Percentiles rank a stretch among this genome's conserved stretches.
Conservation (phyloP, 2,888 invertebrate genomes). For the Entomobrya multifasciata region DNA sequence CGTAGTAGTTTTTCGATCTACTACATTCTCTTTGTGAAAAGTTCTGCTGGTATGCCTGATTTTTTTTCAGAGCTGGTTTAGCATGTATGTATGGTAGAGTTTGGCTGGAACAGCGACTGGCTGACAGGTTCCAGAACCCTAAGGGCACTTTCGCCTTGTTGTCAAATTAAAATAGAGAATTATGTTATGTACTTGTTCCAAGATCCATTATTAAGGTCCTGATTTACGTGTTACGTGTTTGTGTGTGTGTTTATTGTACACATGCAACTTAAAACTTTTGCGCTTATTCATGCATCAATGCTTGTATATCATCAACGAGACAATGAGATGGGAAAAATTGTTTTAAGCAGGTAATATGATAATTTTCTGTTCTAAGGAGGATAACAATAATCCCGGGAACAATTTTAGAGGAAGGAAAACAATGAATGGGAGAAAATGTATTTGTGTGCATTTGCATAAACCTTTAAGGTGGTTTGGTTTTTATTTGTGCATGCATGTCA, state of each 20-base stretch:
- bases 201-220: slow-evolving; percentile 79
- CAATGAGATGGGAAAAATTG: slow-evolving; percentile 39
- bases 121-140: slow-evolving; percentile 79
- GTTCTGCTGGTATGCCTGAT: not conserved
- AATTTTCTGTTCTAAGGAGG: slow-evolving; percentile 12
- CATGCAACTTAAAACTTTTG: too few species aligned
- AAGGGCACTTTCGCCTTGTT: slow-evolving; percentile 79
- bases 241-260: not conserved
- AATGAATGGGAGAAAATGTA: slow-evolving; percentile 38
- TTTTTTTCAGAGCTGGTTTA: slow-evolving; percentile 40
- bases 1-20: too few species aligned
- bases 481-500: too few species aligned
- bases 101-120: slow-evolving; percentile 68
- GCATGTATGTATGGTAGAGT: slow-evolving; percentile 46
- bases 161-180: slow-evolving; percentile 80
- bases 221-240: slow-evolving; percentile 76
- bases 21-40: too few species aligned
- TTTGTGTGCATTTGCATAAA: not conserved
- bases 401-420: slow-evolving; percentile 12
- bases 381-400: slow-evolving; percentile 45
- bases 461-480: too few species aligned
- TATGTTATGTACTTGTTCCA: slow-evolving; percentile 76
- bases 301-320: slow-evolving; percentile 48
- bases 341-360: slow-evolving; percentile 41
- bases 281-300: too few species aligned